These are phyloP conservation scores for Cyclopterus lumpus DNA, from an alignment of 2,797 vertebrate genomes.

Conservation along the genomic window DNA sequence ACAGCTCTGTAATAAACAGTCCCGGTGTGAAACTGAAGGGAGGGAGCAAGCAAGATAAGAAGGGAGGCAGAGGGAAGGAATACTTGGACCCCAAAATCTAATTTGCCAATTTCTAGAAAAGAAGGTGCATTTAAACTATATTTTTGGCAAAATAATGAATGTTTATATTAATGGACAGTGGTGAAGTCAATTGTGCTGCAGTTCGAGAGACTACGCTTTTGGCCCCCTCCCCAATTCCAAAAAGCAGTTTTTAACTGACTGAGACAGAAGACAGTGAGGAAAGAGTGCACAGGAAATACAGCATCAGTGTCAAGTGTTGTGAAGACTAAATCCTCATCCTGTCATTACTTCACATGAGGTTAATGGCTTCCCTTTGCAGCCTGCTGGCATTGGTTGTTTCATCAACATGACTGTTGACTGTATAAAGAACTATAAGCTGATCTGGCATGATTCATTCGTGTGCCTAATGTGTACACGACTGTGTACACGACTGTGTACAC, in stretches of 20 bases:
- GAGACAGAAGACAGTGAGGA: background rate
- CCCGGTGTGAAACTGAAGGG: background rate
- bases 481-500: background rate
- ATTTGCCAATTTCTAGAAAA: background rate
- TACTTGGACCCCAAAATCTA: background rate
- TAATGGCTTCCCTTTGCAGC: background rate
- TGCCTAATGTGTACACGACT: background rate
- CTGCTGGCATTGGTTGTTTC: background rate
- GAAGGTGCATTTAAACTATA: background rate
- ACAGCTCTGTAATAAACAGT: constrained; percentile 1
- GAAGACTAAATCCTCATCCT: constrained; percentile 18
- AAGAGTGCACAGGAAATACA: constrained; percentile 32
- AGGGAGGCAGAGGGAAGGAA: background rate
- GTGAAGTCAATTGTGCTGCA: background rate
- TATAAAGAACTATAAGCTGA: background rate
- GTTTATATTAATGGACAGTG: background rate
- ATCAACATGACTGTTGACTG: background rate
- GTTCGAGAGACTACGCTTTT: background rate
- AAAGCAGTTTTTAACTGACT: background rate
- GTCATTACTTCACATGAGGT: constrained; percentile 13
- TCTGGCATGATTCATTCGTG: background rate
- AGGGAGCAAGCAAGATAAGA: background rate
- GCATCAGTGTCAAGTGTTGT: constrained; percentile 19
- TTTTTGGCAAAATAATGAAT: background rate
- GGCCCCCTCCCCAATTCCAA: background rate